Base-by-base conservation (phyloP, 2,888 invertebrate genomes). In the Andrena hattorfiana region DNA sequence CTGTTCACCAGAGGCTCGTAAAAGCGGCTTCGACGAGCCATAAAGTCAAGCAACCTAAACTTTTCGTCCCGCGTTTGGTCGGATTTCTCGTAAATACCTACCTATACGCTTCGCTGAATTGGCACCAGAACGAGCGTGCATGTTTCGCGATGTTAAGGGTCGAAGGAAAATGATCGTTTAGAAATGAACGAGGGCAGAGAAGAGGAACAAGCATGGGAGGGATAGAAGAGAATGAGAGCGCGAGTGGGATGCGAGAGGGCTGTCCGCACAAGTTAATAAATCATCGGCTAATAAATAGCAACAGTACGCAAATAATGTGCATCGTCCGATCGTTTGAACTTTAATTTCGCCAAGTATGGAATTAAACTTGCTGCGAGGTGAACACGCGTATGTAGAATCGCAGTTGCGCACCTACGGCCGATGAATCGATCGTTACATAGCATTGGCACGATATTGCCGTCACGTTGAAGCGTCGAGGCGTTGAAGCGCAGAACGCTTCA, bases 321-420 rank as follows among this genome's bases (percentile, higher is more conserved):
- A 89, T 90, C 84, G 86, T 75, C 56, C 85, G 83, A 87, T 79
- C 89, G 84, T 87, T 87, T 84, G 86, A 90, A 89, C 89, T 90
- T 89, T 89, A 90, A 90, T 90, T 87, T 64, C 72, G 66, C 48
- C 68, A 85, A 89, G 87, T 87, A 81, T 76, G 78, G 81, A 87
- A 86, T 89, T 84, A 86, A 87, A 89, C 84, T 88, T 83, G 76
- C 74, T 60, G 35, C 74, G 68, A 62, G 80, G n/a, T 48, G 63
- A 49, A 54, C 32, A 28, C 49, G 20, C 13, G 6, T 35, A 26
- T 10, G 62, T 54, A 54, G 74, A 68, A 67, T 76, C 54, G 16
- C 42, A 54, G 30, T 72, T 62, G 60, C 76, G 62, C 74, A 48
- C 64, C 62, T 63, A 48, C 69, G 75, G 73, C 8, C 66, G 42